These are phyloP conservation scores for Thunnus albacares DNA, from an alignment of 2,797 vertebrate species.

Conservation along the genomic window DNA sequence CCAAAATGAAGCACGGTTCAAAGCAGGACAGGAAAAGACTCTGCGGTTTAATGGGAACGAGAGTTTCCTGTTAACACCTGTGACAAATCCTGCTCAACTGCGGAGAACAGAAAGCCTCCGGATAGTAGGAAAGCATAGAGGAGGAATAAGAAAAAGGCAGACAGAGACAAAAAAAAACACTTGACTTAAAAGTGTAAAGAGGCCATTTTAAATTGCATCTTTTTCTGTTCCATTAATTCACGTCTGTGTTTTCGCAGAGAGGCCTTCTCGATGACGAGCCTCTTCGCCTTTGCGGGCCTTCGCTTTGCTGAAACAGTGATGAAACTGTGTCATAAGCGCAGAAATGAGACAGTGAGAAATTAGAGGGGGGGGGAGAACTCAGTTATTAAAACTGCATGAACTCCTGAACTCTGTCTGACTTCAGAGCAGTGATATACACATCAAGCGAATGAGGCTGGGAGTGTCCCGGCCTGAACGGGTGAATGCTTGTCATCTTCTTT, in stretches of 20 bases:
- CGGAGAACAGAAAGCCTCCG: conserved; percentile 56
- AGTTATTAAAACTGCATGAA: conserved; percentile 86
- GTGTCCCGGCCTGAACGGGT: conserved; percentile 33
- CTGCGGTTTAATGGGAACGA: conserved; percentile 32
- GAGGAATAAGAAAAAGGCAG: conserved; percentile 21
- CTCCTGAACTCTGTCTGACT: conserved; percentile 82
- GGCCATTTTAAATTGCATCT: conserved; percentile 41
- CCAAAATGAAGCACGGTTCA: conserved; percentile 48
- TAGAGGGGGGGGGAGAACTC: conserved; percentile 13
- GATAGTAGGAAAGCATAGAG: conserved; percentile 23
- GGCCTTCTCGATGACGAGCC: conserved; percentile 5
- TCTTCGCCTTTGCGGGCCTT: background rate
- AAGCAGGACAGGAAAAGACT: conserved; percentile 51
- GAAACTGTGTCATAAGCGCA: conserved; percentile 44
- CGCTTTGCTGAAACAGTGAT: background rate
- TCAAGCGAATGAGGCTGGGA: conserved; percentile 16
- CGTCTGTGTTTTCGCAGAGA: conserved; percentile 46
- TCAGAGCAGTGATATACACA: conserved; percentile 49
- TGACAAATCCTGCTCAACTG: conserved; percentile 68
- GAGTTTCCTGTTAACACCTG: conserved; percentile 63
- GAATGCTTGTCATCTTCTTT: conserved; percentile 45
- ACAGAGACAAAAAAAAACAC: conserved; percentile 13
- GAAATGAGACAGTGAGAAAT: conserved; percentile 44
- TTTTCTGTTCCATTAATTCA: conserved; percentile 52
- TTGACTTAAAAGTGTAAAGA: conserved; percentile 55